Evolutionary conservation across 2,113 vertebrate genomes (phyloP).

Genomic region (Guaruba guarouba): DNA sequence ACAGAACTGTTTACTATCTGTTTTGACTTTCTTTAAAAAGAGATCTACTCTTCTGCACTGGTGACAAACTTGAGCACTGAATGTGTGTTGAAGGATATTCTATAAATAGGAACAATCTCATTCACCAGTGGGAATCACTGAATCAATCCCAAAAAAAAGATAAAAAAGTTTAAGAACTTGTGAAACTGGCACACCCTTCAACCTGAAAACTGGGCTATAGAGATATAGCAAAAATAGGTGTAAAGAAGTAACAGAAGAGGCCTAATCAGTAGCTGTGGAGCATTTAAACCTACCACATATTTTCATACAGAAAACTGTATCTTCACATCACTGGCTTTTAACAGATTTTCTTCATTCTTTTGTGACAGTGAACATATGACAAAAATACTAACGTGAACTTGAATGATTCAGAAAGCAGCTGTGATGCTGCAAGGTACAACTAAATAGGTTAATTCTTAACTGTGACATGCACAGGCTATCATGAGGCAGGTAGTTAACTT

Average conservation of each 20-base stretch:
- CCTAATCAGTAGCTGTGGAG: neutral
- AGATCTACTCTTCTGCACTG: neutral
- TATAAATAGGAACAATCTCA: slow-evolving; percentile 19
- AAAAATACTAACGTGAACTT: neutral
- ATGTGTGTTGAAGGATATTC: neutral
- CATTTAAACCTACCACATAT: neutral
- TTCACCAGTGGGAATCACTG: neutral
- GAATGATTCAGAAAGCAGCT: neutral
- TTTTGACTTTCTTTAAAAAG: neutral
- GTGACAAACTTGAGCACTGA: neutral
- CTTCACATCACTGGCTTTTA: neutral
- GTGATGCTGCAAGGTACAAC: neutral
- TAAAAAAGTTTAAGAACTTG: neutral
- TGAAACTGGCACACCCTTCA: slow-evolving; percentile 5
- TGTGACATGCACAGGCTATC: neutral
- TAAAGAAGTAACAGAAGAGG: neutral
- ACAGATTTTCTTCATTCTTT: neutral
- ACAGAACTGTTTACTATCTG: neutral
- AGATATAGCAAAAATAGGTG: neutral
- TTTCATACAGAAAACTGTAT: neutral
- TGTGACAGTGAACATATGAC: neutral
- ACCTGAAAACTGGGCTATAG: neutral
- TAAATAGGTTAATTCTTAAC: neutral
- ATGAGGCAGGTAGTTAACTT: neutral
- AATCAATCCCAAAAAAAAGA: neutral